These are phyloP conservation scores for Callorhinus ursinus DNA, from an alignment of 2,113 vertebrate genomes.

Conservation along the genomic window DNA sequence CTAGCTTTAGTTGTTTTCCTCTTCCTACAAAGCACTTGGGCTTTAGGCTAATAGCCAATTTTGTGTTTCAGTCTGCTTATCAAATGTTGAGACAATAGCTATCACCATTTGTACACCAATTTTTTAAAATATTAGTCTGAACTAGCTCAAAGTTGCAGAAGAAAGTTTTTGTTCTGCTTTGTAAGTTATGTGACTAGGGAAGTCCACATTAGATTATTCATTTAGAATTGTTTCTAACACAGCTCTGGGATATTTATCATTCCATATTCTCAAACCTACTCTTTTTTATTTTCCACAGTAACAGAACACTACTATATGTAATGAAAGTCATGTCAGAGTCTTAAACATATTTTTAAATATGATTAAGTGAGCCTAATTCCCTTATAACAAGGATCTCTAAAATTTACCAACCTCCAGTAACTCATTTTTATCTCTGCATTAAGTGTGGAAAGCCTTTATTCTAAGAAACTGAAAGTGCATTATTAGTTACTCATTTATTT, in stretches of 20 bases:
- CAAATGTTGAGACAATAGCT: conserved; percentile 57
- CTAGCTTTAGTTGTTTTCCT: conserved; percentile 35
- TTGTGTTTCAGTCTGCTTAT: conserved; percentile 52
- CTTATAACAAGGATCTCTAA: conserved; percentile 18
- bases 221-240: not conserved
- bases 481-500: conserved; percentile 42
- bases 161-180: conserved; percentile 15
- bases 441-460: not conserved
- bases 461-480: not conserved
- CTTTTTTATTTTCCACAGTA: conserved; percentile 47
- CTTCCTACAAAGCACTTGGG: conserved; percentile 54
- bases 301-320: not conserved
- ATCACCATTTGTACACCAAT: not conserved
- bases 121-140: conserved; percentile 48
- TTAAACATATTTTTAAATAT: conserved; percentile 35
- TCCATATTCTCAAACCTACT: not conserved
- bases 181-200: not conserved
- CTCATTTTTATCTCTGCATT: conserved; percentile 51
- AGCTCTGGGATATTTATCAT: conserved; percentile 26
- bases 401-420: not conserved
- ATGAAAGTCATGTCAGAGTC: not conserved
- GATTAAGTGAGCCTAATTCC: conserved; percentile 33
- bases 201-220: not conserved
- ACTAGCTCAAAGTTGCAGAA: not conserved
- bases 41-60: conserved; percentile 53